Evolutionary conservation across 1,140 invertebrate species (phyloP).

Genomic region (Pemphigus obesinymphae): DNA sequence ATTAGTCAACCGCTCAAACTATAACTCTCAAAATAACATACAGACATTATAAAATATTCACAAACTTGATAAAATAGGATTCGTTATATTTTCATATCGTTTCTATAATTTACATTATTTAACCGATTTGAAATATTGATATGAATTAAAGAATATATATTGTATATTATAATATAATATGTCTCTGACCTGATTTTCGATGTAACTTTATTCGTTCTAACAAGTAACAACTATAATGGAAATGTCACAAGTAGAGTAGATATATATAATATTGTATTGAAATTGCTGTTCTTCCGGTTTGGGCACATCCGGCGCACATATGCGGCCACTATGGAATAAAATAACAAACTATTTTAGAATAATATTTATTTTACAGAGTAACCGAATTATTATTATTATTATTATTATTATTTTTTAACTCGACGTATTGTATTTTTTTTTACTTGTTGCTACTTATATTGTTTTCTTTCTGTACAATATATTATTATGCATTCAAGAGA

Average conservation of each 20-base stretch:
- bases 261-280: not conserved
- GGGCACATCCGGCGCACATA: not conserved
- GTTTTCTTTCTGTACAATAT: not conserved
- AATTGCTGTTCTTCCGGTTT: not conserved
- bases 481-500: too few species aligned
- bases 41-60: too few species aligned
- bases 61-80: too few species aligned
- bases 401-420: not conserved
- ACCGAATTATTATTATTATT: not conserved
- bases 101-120: not conserved
- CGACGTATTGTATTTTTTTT: not conserved
- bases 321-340: not conserved
- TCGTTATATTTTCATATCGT: too few species aligned
- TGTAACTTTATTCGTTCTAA: not conserved
- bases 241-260: not conserved
- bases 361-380: not conserved
- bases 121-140: not conserved
- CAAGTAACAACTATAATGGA: not conserved
- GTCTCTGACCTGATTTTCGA: not conserved
- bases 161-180: not conserved
- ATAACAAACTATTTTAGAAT: not conserved
- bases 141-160: not conserved
- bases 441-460: not conserved
- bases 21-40: too few species aligned
- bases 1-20: too few species aligned